These are phyloP conservation scores for Drosophila pegasa DNA, from an alignment of 2,888 invertebrate species.

Conservation along the genomic window DNA sequence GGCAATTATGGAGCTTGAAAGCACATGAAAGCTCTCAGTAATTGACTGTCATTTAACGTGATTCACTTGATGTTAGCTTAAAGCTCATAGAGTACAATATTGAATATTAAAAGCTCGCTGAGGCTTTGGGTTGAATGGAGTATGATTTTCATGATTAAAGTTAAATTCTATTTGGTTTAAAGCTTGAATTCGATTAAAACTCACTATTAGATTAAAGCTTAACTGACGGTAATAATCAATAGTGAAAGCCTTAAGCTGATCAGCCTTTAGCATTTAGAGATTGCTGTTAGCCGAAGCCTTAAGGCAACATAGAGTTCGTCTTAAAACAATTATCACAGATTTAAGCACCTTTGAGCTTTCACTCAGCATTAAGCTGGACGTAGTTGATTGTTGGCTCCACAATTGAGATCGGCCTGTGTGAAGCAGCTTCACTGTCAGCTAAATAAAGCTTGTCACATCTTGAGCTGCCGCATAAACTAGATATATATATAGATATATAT, in stretches of 20 bases:
- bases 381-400: not conserved
- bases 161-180: not conserved
- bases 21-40: not conserved
- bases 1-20: not conserved
- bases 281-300: not conserved
- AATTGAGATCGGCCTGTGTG: not conserved
- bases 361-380: not conserved
- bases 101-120: not conserved
- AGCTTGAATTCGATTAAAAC: not conserved
- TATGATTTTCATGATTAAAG: not conserved
- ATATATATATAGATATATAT: slow-evolving; percentile 1
- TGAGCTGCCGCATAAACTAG: not conserved
- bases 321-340: not conserved
- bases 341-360: not conserved
- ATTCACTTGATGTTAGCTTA: not conserved
- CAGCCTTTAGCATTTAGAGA: not conserved
- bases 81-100: too few relatives aligned
- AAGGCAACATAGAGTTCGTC: too few relatives aligned
- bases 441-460: not conserved
- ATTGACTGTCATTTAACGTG: not conserved
- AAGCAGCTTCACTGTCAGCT: not conserved
- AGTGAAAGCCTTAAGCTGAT: slow-evolving; percentile 2
- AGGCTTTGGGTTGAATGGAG: not conserved
- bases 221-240: slow-evolving; percentile 1
- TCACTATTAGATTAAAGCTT: not conserved